Percentiles rank a stretch among this genome's conserved stretches.
Evolutionary conservation across 2,113 vertebrate genomes (phyloP).

Genomic region (Murina feae): DNA sequence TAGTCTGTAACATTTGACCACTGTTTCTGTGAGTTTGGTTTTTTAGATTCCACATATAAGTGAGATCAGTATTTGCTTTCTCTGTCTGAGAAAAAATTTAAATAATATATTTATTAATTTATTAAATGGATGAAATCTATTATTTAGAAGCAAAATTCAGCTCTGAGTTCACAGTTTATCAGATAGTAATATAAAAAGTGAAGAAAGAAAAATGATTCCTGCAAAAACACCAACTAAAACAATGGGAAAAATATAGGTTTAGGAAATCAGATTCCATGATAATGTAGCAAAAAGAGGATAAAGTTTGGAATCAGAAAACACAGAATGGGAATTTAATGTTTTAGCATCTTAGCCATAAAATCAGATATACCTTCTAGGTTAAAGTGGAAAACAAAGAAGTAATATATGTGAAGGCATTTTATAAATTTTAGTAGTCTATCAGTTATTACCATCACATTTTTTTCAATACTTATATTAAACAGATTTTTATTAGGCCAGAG

Average conservation of each 20-base stretch:
- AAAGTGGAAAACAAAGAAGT: not conserved
- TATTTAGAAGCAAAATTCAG: not conserved
- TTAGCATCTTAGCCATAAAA: not conserved
- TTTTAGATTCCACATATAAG: not conserved
- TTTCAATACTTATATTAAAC: not conserved
- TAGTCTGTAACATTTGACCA: not conserved
- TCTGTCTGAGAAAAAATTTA: not conserved
- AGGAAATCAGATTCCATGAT: not conserved
- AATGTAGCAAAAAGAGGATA: not conserved
- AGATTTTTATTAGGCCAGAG: not conserved
- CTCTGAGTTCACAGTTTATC: not conserved
- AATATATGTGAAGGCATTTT: not conserved
- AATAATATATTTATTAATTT: not conserved
- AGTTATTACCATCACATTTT: not conserved
- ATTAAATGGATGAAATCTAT: not conserved
- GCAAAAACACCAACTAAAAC: not conserved
- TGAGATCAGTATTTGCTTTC: not conserved
- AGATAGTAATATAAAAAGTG: not conserved
- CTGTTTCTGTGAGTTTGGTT: not conserved
- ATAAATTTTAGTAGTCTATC: not conserved
- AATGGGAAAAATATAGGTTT: not conserved
- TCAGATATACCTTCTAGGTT: not conserved
- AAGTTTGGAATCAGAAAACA: not conserved
- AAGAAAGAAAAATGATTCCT: slow-evolving; percentile 11
- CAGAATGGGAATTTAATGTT: not conserved